A percentile compares a stretch with the other conserved stretches of the same genome.
Evolutionary conservation across 2,797 vertebrate genomes (phyloP).

Genomic region (Spatula versicolor): DNA sequence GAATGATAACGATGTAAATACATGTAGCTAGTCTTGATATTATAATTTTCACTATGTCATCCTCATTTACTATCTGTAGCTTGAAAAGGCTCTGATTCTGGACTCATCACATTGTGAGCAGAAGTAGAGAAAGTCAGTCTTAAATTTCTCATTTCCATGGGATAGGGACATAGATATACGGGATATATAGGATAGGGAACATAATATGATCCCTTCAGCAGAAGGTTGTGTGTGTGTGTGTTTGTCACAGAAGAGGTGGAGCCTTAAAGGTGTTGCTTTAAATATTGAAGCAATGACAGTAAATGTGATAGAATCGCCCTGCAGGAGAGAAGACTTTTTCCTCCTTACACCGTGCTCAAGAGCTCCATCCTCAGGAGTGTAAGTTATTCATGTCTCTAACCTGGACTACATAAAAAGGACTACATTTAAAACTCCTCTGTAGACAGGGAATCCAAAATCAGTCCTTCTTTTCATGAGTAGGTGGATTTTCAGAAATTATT

Average conservation of each 20-base stretch:
- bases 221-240: not conserved
- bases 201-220: not conserved
- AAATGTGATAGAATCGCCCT: not conserved
- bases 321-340: not conserved
- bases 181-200: not conserved
- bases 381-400: not conserved
- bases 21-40: not conserved
- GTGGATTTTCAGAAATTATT: constrained; percentile 31
- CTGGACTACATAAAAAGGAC: not conserved
- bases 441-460: not conserved
- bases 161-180: not conserved
- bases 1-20: not conserved
- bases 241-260: not conserved
- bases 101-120: not conserved
- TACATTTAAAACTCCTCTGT: constrained; percentile 5
- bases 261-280: not conserved
- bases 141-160: not conserved
- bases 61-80: not conserved
- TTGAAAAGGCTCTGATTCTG: not conserved
- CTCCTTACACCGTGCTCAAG: not conserved
- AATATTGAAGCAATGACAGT: not conserved
- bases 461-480: not conserved
- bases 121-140: accelerated
- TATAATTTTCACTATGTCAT: not conserved
- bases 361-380: not conserved